Evolutionary conservation across 1,140 invertebrate genomes (phyloP).

Genomic region (Pachyrhynchus sulphureomaculatus): DNA sequence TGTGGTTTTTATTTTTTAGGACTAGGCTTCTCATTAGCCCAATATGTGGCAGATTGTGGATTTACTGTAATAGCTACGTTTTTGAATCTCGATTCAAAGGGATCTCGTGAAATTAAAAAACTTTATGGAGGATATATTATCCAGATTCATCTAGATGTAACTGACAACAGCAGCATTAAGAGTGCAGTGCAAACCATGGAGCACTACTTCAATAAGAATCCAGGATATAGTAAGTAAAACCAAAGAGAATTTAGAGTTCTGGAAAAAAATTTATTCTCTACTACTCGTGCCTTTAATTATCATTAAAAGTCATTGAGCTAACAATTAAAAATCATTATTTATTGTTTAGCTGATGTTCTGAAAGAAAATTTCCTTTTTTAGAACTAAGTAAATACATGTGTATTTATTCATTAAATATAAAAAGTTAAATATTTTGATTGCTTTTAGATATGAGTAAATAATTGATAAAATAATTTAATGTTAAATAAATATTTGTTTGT

Average conservation of each 20-base stretch:
- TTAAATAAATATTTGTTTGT: too few species aligned
- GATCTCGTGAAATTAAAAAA: slow-evolving; percentile 48
- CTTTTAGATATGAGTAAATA: too few species aligned
- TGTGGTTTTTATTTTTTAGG: too few species aligned
- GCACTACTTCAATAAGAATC: slow-evolving; percentile 44
- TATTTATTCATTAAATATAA: too few species aligned
- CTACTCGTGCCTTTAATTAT: not conserved
- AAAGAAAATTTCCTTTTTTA: too few species aligned
- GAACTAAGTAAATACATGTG: too few species aligned
- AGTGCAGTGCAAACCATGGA: slow-evolving; percentile 48
- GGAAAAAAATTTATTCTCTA: not conserved
- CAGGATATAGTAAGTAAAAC: slow-evolving; percentile 56
- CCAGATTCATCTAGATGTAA: slow-evolving; percentile 67
- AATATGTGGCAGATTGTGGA: slow-evolving; percentile 60
- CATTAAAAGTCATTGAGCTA: too few species aligned
- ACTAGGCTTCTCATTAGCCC: slow-evolving; percentile 72
- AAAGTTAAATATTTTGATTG: too few species aligned
- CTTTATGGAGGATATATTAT: slow-evolving; percentile 48
- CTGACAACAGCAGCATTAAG: slow-evolving; percentile 59
- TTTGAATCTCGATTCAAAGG: slow-evolving; percentile 53
- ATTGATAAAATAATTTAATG: too few species aligned
- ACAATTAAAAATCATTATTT: too few species aligned
- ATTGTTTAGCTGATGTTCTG: too few species aligned
- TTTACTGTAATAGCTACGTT: slow-evolving; percentile 71
- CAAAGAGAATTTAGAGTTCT: not conserved